phyloP scores from a whole-genome alignment of 2,113 vertebrate species.

The Albula glossodonta region DNA sequence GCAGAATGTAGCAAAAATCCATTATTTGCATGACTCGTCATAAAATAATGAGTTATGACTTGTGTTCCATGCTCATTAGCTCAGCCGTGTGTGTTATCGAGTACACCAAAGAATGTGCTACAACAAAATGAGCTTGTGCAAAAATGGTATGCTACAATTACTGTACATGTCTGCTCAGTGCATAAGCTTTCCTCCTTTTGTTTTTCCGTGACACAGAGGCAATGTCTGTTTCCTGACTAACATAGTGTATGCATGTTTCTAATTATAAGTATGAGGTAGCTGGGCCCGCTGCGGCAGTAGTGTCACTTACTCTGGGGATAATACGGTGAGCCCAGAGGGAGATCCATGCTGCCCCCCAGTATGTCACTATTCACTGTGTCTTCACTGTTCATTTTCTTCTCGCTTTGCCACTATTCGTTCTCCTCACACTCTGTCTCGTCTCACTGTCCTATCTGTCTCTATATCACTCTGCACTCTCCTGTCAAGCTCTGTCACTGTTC shows the following conservation, averaged over 20 bases:
- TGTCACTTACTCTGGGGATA: not conserved
- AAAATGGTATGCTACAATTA: conserved; percentile 53
- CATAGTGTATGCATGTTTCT: conserved; percentile 61
- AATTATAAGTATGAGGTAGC: conserved; percentile 61
- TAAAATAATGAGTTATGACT: not conserved
- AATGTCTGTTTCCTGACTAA: conserved; percentile 59
- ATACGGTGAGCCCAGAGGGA: no score
- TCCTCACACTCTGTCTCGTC: not conserved
- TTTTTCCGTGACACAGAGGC: conserved; percentile 48
- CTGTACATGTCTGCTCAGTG: conserved; percentile 57
- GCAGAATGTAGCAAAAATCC: conserved; percentile 25
- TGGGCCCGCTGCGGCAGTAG: not conserved
- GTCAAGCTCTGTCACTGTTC: no score
- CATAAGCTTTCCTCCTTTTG: conserved; percentile 71
- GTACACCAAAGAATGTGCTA: conserved; percentile 23
- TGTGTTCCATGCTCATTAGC: not conserved
- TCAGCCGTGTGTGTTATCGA: conserved; percentile 60
- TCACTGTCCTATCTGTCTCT: not conserved
- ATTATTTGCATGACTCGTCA: not conserved
- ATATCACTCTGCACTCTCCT: no score
- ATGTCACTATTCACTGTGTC: no score
- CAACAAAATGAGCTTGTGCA: conserved; percentile 53
- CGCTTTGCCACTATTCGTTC: no score
- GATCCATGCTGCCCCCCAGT: no score
- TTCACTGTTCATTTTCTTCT: no score